phyloP scores from a whole-genome alignment of 2,888 invertebrate species.

The Microchrysa polita region DNA sequence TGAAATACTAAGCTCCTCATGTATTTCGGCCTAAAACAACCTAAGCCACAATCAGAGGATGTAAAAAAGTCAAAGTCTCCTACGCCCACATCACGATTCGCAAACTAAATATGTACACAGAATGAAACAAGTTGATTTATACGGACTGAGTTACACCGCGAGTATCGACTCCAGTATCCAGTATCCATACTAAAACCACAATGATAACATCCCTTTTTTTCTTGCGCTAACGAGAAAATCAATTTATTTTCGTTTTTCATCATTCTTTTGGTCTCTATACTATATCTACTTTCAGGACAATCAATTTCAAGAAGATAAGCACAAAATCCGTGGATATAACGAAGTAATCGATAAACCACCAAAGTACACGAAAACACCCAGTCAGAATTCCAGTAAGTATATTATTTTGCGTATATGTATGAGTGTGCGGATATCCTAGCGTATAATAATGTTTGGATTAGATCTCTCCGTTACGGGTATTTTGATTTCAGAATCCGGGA shows the following conservation, averaged over 20 bases:
- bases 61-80: no score
- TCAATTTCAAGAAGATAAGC: slow-evolving; percentile 67
- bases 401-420: not conserved
- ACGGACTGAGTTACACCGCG: no score
- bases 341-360: slow-evolving; percentile 69
- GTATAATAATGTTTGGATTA: not conserved
- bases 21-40: no score
- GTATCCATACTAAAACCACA: no score
- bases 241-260: slow-evolving; percentile 20
- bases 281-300: slow-evolving; percentile 61
- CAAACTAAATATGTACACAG: no score
- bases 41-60: no score
- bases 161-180: no score
- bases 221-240: not conserved
- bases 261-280: no score
- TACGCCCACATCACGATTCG: no score
- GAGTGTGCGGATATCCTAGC: not conserved
- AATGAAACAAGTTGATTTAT: no score
- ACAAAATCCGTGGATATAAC: slow-evolving; percentile 73
- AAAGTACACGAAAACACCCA: slow-evolving; percentile 58
- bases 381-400: slow-evolving; percentile 47
- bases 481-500: no score
- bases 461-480: not conserved
- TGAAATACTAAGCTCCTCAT: no score
- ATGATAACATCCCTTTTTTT: slow-evolving; percentile 21